These are phyloP conservation scores for Ascidia mentula DNA, from an alignment of 23 tunicate genomes.

Conservation along the genomic window DNA sequence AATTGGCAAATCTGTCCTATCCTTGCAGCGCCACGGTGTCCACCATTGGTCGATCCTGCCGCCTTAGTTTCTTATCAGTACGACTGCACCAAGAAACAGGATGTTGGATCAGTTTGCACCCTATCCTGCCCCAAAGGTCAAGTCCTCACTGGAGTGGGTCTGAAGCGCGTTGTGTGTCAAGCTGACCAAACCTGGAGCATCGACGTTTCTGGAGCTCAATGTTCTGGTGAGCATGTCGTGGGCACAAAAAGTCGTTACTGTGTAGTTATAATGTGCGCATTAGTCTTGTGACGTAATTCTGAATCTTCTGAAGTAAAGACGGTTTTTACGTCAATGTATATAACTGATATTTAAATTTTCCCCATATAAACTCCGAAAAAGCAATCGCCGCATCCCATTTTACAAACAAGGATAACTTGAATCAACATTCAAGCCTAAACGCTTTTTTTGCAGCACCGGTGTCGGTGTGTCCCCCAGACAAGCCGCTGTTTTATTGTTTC, in stretches of 20 bases:
- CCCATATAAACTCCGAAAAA: too few relatives aligned
- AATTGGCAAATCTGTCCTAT: too few relatives aligned
- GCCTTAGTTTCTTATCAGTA: not conserved
- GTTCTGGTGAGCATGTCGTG: not conserved
- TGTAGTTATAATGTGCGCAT: too few relatives aligned
- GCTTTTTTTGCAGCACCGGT: not conserved
- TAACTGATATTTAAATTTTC: too few relatives aligned
- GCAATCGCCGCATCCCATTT: too few relatives aligned
- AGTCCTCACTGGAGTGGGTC: not conserved
- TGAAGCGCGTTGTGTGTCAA: not conserved
- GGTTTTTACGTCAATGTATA: too few relatives aligned
- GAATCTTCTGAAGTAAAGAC: too few relatives aligned
- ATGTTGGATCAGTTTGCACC: constrained; percentile 10
- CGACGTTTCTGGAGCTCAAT: not conserved
- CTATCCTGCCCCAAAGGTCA: constrained; percentile 14
- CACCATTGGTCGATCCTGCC: constrained; percentile 14
- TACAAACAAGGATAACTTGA: too few relatives aligned
- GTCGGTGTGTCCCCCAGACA: not conserved
- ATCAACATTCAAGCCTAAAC: too few relatives aligned
- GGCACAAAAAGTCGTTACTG: too few relatives aligned
- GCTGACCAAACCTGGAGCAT: not conserved
- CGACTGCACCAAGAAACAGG: not conserved
- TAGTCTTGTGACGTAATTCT: too few relatives aligned
- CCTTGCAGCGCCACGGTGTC: not conserved
- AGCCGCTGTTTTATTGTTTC: not conserved